Conservation (phyloP, 2,797 vertebrate species). For the Rallus crepitans region DNA sequence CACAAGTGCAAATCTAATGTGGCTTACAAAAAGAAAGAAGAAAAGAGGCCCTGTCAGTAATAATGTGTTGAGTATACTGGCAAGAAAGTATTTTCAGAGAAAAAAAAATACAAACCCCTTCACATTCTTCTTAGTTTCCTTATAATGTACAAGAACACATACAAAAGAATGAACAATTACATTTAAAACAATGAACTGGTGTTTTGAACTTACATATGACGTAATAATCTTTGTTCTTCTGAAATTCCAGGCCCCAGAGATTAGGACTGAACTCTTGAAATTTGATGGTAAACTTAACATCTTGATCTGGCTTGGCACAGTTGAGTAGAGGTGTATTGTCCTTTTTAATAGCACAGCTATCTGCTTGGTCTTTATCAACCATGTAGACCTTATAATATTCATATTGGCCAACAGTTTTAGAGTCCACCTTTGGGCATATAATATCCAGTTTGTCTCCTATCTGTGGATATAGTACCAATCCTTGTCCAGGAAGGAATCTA, state of each 20-base stretch:
- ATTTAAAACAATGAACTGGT: not conserved
- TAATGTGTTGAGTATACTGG: slow-evolving; percentile 1
- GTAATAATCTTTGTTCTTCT: slow-evolving; percentile 95
- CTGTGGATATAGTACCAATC: slow-evolving; percentile 96
- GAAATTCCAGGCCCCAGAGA: slow-evolving; percentile 98
- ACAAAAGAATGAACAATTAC: not conserved
- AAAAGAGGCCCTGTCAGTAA: not conserved
- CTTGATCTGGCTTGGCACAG: slow-evolving; percentile 97
- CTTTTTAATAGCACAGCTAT: slow-evolving; percentile 96
- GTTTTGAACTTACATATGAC: slow-evolving; percentile 95
- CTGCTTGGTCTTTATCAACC: slow-evolving; percentile 95
- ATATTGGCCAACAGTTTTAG: slow-evolving; percentile 88
- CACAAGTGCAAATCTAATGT: not conserved
- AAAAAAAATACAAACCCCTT: slow-evolving; percentile 68
- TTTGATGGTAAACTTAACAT: slow-evolving; percentile 99
- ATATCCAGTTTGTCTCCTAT: slow-evolving; percentile 99
- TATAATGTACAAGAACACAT: slow-evolving; percentile 15
- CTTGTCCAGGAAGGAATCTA: slow-evolving; percentile 96
- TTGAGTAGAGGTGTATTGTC: slow-evolving; percentile 96
- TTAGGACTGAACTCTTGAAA: slow-evolving; percentile 99
- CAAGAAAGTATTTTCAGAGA: slow-evolving; percentile 48
- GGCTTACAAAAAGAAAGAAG: not conserved
- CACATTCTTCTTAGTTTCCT: slow-evolving; percentile 43
- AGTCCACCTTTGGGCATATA: slow-evolving; percentile 96
- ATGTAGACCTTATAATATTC: slow-evolving; percentile 99